Conservation (phyloP, 2,888 invertebrate species). For the Chelonus formosanus region DNA sequence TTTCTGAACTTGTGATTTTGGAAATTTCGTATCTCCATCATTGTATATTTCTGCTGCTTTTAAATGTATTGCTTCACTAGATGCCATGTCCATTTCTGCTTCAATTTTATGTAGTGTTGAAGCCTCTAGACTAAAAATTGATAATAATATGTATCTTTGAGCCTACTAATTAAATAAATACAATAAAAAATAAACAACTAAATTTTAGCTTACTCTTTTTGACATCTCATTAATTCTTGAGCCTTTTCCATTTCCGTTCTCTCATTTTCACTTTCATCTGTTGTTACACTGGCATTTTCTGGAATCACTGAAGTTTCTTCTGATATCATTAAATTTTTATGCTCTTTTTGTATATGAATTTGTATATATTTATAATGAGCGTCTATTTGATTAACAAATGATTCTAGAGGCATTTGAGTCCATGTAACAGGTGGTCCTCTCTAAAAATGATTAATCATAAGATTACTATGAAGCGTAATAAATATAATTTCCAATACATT, state of each 20-base stretch:
- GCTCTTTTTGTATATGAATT: conserved; percentile 51
- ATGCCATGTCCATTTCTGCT: no score
- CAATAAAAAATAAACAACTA: conserved; percentile 24
- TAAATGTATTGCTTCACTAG: no score
- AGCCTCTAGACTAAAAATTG: no score
- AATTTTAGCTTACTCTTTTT: conserved; percentile 44
- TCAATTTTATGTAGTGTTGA: no score
- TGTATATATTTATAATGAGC: conserved; percentile 53
- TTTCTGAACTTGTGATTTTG: no score
- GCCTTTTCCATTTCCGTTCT: conserved; percentile 44
- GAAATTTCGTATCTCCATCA: no score
- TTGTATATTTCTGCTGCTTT: no score
- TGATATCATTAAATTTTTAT: not conserved
- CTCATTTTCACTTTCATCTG: conserved; percentile 34
- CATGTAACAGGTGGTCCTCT: conserved; percentile 53
- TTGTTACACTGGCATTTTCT: conserved; percentile 37
- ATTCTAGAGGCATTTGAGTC: conserved; percentile 58
- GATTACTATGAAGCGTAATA: conserved; percentile 5
- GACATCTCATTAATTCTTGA: conserved; percentile 46
- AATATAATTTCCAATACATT: not conserved
- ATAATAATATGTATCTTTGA: no score
- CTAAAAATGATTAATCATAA: conserved; percentile 39
- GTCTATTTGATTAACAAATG: conserved; percentile 55
- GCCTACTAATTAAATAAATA: conserved; percentile 30
- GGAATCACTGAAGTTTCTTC: not conserved